A percentile compares a stretch with the other conserved stretches of the same genome.
Evolutionary conservation across 1,140 invertebrate genomes (phyloP).

Genomic region (Homarus americanus): DNA sequence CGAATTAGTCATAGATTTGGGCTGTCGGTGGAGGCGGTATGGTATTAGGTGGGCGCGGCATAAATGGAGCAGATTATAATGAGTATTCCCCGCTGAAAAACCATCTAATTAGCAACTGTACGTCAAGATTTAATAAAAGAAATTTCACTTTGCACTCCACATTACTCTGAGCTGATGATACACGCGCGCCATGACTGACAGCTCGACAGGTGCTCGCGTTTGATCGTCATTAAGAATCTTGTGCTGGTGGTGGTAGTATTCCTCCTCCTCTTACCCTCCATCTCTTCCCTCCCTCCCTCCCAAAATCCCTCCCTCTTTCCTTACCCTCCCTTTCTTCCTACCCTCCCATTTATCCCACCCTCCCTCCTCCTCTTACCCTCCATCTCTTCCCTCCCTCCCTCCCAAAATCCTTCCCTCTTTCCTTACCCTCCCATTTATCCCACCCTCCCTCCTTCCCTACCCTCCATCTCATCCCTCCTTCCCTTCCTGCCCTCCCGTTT

Average conservation of each 20-base stretch:
- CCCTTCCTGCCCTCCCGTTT: background rate
- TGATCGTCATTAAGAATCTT: background rate
- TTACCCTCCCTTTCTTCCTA: background rate
- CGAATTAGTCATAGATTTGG: background rate
- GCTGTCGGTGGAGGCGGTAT: background rate
- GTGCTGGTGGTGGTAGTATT: background rate
- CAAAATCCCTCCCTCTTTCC: background rate
- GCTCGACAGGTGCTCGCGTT: background rate
- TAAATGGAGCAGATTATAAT: slow-evolving; percentile 22
- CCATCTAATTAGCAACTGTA: slow-evolving; percentile 49
- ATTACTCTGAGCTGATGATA: slow-evolving; percentile 33
- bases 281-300: background rate
- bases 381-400: background rate
- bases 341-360: background rate
- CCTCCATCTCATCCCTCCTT: slow-evolving; percentile 12
- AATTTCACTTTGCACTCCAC: slow-evolving; percentile 38
- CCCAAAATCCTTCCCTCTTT: slow-evolving; percentile 3
- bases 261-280: background rate
- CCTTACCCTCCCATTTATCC: background rate
- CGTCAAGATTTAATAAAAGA: slow-evolving; percentile 21
- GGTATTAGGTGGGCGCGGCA: slow-evolving; percentile 22
- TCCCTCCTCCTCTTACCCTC: background rate
- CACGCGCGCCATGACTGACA: background rate
- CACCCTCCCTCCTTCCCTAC: slow-evolving; percentile 25
- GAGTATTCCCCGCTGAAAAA: slow-evolving; percentile 16